Conservation (phyloP, 1,140 invertebrate species). For the Drosophila insularis region DNA sequence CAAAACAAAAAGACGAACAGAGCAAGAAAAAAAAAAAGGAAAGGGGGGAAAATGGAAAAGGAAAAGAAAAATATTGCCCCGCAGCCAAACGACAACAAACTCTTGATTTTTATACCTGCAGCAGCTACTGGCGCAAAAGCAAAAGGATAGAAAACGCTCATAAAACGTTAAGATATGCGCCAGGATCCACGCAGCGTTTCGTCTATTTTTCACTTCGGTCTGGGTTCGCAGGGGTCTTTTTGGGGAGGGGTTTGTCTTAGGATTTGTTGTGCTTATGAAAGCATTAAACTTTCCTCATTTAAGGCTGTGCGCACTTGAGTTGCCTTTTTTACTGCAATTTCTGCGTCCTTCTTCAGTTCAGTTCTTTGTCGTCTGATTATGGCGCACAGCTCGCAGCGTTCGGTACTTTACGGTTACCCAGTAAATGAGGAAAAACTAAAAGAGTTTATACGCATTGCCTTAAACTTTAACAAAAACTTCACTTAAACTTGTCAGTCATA, state of each 20-base stretch:
- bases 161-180: constrained; percentile 71
- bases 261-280: constrained; percentile 81
- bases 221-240: neutral
- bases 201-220: constrained; percentile 71
- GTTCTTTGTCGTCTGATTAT: constrained; percentile 61
- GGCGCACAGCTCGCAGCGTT: constrained; percentile 56
- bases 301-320: constrained; percentile 74
- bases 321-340: constrained; percentile 79
- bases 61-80: constrained; percentile 67
- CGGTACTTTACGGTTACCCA: constrained; percentile 15
- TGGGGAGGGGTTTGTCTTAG: constrained; percentile 59
- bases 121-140: constrained; percentile 20
- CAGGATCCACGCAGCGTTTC: constrained; percentile 67
- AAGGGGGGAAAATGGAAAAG: neutral
- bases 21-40: neutral
- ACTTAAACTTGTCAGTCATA: neutral
- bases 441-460: neutral
- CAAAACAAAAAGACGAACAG: constrained; percentile 10
- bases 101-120: constrained; percentile 78
- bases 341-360: constrained; percentile 45
- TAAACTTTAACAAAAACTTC: neutral
- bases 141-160: constrained; percentile 72
- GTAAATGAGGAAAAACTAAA: neutral
- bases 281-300: constrained; percentile 81
- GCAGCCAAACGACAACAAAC: constrained; percentile 77